Evolutionary conservation across 2,888 invertebrate genomes (phyloP).

Genomic region (Drosophila anceps): DNA sequence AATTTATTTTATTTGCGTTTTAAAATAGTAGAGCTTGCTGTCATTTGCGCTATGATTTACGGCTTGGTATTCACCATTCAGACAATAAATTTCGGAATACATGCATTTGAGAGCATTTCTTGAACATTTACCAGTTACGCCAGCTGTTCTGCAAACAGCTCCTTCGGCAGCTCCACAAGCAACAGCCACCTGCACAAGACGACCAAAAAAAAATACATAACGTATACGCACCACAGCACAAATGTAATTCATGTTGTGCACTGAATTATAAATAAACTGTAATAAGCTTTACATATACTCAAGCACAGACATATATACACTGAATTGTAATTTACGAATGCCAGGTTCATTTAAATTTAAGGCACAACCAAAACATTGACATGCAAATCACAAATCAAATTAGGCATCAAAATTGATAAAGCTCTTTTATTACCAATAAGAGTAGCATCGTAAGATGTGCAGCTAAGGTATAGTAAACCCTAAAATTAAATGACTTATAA

Average conservation of each 20-base stretch:
- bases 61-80: constrained; percentile 4
- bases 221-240: constrained; percentile 44
- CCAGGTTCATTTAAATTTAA: constrained; percentile 59
- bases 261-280: constrained; percentile 70
- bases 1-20: constrained; percentile 23
- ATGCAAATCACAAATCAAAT: constrained; percentile 69
- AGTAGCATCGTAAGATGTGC: not conserved
- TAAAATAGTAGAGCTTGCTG: constrained; percentile 9
- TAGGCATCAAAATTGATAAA: constrained; percentile 41
- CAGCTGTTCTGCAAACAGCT: not conserved
- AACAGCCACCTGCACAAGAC: not conserved
- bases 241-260: constrained; percentile 50
- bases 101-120: constrained; percentile 39
- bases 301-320: constrained; percentile 14
- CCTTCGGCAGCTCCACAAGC: not conserved
- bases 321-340: constrained; percentile 28
- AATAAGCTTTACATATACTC: constrained; percentile 52
- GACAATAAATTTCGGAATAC: constrained; percentile 31
- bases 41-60: constrained; percentile 33
- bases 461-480: not conserved
- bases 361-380: constrained; percentile 28
- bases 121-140: constrained; percentile 2
- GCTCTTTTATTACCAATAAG: constrained; percentile 11
- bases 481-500: constrained; percentile 5
- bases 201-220: constrained; percentile 8